Percentiles rank a stretch among this genome's conserved stretches.
These are phyloP conservation scores for Henricia sp. DNA, from an alignment of 53 echinoderm and acorn worm species.

Conservation along the genomic window DNA sequence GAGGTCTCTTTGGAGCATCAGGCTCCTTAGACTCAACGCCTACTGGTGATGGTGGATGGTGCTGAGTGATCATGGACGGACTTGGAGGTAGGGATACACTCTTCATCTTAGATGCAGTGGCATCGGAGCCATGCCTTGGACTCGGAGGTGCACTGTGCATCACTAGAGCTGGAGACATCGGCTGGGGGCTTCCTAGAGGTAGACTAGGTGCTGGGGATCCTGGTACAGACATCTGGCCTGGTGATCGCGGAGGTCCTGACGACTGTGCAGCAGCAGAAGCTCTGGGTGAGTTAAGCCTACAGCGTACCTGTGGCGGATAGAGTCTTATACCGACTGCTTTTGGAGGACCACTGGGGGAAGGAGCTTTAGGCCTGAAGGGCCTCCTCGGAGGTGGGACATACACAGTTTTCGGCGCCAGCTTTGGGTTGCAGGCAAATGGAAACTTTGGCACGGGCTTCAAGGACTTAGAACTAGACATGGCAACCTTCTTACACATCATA, in stretches of 20 bases:
- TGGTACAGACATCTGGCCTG: conserved; percentile 60
- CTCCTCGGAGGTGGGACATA: conserved; percentile 43
- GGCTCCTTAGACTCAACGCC: conserved; percentile 15
- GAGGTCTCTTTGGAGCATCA: conserved; percentile 10
- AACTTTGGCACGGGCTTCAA: conserved; percentile 85
- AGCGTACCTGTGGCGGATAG: conserved; percentile 56
- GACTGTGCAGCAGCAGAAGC: conserved; percentile 47
- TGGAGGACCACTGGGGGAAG: conserved; percentile 7
- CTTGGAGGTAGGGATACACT: conserved; percentile 56
- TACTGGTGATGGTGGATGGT: conserved; percentile 19
- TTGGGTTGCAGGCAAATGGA: conserved; percentile 79
- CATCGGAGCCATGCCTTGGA: conserved; percentile 55
- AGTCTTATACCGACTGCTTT: conserved; percentile 52
- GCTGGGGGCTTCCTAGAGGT: conserved; percentile 67
- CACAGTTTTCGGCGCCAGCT: conserved; percentile 60
- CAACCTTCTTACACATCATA: conserved; percentile 80
- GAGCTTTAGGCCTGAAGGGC: conserved; percentile 13
- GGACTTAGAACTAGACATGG: conserved; percentile 66
- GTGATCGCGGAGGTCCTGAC: conserved; percentile 41
- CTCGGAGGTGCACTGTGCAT: conserved; percentile 58
- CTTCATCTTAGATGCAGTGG: conserved; percentile 5
- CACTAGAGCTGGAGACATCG: conserved; percentile 69
- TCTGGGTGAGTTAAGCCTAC: conserved; percentile 54
- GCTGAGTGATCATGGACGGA: conserved; percentile 49
- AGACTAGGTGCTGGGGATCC: conserved; percentile 75